phyloP scores from a whole-genome alignment of 2,113 vertebrate genomes.

The Urocynchramus pylzowi region DNA sequence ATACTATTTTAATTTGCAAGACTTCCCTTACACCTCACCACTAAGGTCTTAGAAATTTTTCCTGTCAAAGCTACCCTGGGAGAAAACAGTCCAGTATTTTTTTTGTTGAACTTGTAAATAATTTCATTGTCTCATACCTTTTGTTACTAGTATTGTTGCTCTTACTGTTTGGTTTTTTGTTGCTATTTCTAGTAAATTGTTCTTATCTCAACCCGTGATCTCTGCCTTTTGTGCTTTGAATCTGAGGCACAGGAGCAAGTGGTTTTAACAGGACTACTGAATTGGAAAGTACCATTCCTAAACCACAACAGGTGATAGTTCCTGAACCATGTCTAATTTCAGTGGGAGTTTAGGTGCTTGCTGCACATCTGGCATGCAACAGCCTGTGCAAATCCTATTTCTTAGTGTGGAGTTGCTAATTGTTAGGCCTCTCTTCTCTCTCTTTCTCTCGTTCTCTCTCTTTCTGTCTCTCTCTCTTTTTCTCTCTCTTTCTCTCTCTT shows the following conservation, averaged over 20 bases:
- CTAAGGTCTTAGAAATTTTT: not conserved
- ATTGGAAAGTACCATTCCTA: not conserved
- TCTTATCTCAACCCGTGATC: not conserved
- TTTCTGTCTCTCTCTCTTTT: too few species aligned
- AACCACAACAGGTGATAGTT: not conserved
- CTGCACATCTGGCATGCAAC: not conserved
- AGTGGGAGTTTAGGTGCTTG: not conserved
- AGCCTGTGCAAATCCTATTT: not conserved
- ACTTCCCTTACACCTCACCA: not conserved
- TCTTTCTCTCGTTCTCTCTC: too few species aligned
- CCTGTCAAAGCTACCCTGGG: not conserved
- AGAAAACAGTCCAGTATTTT: fast-evolving
- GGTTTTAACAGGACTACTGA: not conserved
- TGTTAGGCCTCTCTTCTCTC: not conserved
- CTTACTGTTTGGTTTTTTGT: not conserved
- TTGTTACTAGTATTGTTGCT: not conserved
- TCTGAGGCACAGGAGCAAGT: fast-evolving
- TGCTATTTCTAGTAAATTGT: not conserved
- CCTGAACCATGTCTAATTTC: not conserved
- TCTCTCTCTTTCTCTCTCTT: too few species aligned
- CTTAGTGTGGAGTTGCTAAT: not conserved
- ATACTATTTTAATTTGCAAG: not conserved
- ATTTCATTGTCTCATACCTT: not conserved
- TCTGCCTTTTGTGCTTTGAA: not conserved
- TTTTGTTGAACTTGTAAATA: not conserved